Evolutionary conservation across 2,113 vertebrate genomes (phyloP).

Genomic region (Thalassarche chlororhynchos): DNA sequence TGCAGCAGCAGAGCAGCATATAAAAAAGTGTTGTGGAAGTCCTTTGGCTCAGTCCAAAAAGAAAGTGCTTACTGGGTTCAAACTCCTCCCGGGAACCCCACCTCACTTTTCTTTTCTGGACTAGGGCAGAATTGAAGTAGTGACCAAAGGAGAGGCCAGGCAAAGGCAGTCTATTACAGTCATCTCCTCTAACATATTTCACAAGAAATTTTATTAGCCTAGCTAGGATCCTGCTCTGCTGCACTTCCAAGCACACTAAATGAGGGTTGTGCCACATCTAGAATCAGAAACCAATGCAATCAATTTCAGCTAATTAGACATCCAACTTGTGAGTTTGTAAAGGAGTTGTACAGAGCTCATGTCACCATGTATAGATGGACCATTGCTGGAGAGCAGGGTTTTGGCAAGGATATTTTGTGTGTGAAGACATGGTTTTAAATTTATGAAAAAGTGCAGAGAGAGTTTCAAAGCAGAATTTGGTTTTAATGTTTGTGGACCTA

Average conservation of each 20-base stretch:
- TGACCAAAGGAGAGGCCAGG: not conserved
- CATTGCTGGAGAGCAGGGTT: not conserved
- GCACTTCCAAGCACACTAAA: not conserved
- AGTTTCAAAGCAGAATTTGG: not conserved
- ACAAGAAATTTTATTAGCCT: not conserved
- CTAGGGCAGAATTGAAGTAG: not conserved
- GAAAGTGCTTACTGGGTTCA: not conserved
- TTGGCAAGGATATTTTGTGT: not conserved
- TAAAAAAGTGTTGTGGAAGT: not conserved
- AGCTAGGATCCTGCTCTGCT: not conserved
- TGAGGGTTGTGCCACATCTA: not conserved
- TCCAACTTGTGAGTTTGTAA: not conserved
- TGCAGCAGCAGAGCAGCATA: not conserved
- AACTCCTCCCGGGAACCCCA: not conserved
- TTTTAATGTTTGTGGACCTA: not conserved
- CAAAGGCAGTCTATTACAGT: not conserved
- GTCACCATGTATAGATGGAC: not conserved
- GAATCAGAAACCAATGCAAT: not conserved
- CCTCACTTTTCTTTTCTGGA: not conserved
- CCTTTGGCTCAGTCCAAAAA: not conserved
- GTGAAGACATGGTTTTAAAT: not conserved
- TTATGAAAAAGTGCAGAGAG: not conserved
- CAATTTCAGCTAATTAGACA: not conserved
- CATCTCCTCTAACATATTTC: not conserved
- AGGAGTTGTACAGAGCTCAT: not conserved